Evolutionary conservation across 2,888 invertebrate species (phyloP), one percentile per base, ranked within the genome.

Genomic region (Zootermopsis nevadensis): DNA sequence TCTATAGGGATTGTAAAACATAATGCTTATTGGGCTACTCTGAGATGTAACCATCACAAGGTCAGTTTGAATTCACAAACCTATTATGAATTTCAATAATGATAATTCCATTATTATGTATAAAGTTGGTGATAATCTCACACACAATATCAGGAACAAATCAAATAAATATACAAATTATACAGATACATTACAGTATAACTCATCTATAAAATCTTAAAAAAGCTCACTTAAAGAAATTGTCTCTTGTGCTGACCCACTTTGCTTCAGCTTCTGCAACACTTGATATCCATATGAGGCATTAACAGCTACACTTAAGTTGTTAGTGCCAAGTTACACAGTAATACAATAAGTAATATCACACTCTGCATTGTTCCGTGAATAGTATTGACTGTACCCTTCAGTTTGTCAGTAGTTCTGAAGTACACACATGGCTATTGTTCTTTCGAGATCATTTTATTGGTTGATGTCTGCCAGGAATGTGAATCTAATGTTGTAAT

Each of bases 131-230:
- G 69, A 33, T n/a, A 38, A 74, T 74, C 74, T 60, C 79, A 79
- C 35, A 60, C 79, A 79, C 35, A 79, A 79, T 27, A 35, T 79
- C 74, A 83, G 83, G 83, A 83, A 83, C 83, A 83, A 83, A 67
- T 81, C 38, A 77, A 83, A 83, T 83, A 83, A 83, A 83, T 83
- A 77, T 83, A 74, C 74, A 80, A 80, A 83, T 80, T 76, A 74
- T 83, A 83, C 79, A 79, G 66, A 38, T 67, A 77, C 35, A 67
- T 48, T 82, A 82, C 77, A 82, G 69, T 77, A 42, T 67, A 82
- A 38, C 74, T 74, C 38, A 33, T 69, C 2, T 69, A 69, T 69
- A 69, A 69, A 69, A 69, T 69, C 69, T 69, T 33, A 69, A 33
- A 33, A 60, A 69, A 33, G 22, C n/a, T 69, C 33, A 69, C 31